Percentiles rank a stretch among this genome's conserved stretches.
Conservation (phyloP, 2,113 vertebrate species). For the Dendropsophus ebraccatus region DNA sequence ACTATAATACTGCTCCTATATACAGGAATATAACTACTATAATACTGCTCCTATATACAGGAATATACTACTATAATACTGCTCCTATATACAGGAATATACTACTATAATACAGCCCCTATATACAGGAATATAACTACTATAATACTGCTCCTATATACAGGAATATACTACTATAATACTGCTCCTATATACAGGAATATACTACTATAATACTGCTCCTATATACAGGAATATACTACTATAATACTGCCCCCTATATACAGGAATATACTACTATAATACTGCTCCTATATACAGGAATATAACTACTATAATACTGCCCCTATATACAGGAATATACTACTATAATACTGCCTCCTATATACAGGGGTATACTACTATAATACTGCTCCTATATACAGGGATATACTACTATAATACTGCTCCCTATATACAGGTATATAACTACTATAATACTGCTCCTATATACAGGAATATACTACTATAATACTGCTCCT, state of each 20-base stretch:
- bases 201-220: conserved; percentile 15
- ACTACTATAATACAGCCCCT: conserved; percentile 9
- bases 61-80: conserved; percentile 12
- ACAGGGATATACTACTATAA: conserved; percentile 15
- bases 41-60: not conserved
- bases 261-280: conserved; percentile 10
- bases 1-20: conserved; percentile 7
- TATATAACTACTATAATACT: no score
- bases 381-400: conserved; percentile 1
- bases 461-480: not conserved
- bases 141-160: not conserved
- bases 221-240: not conserved
- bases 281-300: not conserved
- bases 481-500: conserved; percentile 6
- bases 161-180: conserved; percentile 1
- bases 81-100: conserved; percentile 1
- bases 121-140: no score
- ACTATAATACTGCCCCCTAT: conserved; percentile 6
- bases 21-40: no score
- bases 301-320: conserved; percentile 12
- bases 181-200: not conserved
- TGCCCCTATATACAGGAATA: conserved; percentile 1
- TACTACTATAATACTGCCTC: conserved; percentile 14
- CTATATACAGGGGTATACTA: not conserved
- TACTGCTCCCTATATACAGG: no score